These are phyloP conservation scores for Metaphire vulgaris DNA, from an alignment of 1,140 invertebrate species.

Conservation along the genomic window DNA sequence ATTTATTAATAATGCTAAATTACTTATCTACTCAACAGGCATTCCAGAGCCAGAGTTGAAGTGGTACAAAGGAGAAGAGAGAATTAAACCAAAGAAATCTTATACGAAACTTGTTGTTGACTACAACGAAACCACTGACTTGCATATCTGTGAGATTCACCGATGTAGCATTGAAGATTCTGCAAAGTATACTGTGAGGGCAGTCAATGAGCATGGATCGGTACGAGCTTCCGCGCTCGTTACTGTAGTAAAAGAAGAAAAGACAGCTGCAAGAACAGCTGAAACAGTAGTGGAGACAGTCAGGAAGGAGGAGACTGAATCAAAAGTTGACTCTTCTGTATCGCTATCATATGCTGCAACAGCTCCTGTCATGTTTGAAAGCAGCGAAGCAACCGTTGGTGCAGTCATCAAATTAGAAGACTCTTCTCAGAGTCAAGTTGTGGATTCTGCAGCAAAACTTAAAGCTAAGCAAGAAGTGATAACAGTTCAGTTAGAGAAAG, in stretches of 20 bases:
- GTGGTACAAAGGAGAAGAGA: neutral
- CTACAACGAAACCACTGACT: neutral
- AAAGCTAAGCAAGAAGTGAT: constrained; percentile 5
- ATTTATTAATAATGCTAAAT: too few relatives aligned
- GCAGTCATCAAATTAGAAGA: too few relatives aligned
- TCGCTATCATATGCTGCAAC: neutral
- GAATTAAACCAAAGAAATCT: neutral
- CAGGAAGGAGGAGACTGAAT: neutral
- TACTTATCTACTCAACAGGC: neutral
- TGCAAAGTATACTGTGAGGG: neutral
- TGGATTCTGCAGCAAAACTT: too few relatives aligned
- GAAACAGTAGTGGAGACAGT: neutral
- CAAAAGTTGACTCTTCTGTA: neutral
- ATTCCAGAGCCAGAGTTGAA: neutral
- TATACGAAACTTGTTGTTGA: neutral
- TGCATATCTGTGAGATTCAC: neutral
- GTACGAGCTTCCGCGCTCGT: neutral
- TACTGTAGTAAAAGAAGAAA: neutral
- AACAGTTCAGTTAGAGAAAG: neutral
- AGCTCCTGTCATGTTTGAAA: neutral
- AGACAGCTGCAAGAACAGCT: neutral
- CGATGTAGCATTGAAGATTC: neutral
- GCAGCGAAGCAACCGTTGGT: too few relatives aligned
- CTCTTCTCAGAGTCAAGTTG: neutral
- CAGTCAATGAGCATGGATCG: neutral